These are phyloP conservation scores for Nipponia nippon DNA, from an alignment of 2,113 vertebrate species.

Conservation along the genomic window DNA sequence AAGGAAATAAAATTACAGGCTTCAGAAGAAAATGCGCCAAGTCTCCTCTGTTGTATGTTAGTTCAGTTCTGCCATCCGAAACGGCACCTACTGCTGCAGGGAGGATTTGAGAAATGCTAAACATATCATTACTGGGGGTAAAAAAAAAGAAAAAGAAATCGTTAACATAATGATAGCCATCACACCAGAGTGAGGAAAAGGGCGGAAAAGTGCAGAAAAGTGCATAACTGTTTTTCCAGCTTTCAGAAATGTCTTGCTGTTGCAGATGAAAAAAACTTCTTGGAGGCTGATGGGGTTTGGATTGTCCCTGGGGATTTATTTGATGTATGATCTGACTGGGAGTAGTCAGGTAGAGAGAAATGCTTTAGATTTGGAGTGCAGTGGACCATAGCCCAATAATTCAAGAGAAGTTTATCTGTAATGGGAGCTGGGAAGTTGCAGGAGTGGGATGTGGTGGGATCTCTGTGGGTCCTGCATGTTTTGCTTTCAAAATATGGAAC, in stretches of 20 bases:
- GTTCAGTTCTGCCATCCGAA: not conserved
- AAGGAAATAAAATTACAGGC: not conserved
- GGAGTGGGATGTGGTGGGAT: not conserved
- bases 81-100: not conserved
- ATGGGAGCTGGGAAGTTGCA: not conserved
- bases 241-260: not conserved
- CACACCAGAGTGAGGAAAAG: not conserved
- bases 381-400: not conserved
- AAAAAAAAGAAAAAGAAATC: not conserved
- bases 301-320: not conserved
- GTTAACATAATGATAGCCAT: not conserved
- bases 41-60: accelerated
- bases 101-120: not conserved
- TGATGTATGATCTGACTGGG: constrained; percentile 1
- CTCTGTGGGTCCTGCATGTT: not conserved
- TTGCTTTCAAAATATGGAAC: not conserved
- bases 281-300: not conserved
- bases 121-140: not conserved
- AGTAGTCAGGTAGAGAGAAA: not conserved
- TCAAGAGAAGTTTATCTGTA: not conserved
- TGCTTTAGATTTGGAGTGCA: not conserved
- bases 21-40: not conserved
- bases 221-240: not conserved
- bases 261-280: not conserved
- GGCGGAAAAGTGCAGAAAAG: not conserved